Base-by-base conservation (phyloP, 2,888 invertebrate genomes). In the Tipula unca region DNA sequence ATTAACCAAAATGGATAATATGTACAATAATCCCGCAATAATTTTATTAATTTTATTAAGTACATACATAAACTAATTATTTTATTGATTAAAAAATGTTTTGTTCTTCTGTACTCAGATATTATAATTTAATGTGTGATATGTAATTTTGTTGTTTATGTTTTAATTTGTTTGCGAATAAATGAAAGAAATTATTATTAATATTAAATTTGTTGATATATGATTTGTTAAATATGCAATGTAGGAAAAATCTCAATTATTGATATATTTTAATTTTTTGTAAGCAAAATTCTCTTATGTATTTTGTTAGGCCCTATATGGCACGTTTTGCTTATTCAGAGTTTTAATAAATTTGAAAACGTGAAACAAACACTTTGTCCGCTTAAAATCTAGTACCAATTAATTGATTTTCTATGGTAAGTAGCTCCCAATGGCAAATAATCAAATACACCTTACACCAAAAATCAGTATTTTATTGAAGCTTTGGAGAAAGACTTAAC, bases 91-190 rank as follows among this genome's bases (percentile, higher is more conserved):
- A 10, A 69, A 69, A 69, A n/a, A n/a, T n/a, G n/a, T 25, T 25
- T 1, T 69, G 69, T 69, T 69, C 10, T 48, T 17, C 17, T 48
- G n/a, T 48, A 17, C 17, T 17, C 17, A 14, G 3, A 48, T 17
- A 48, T 48, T 17, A 48, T 48, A 54, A 54, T 54, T 54, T 54
- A 17, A 17, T 17, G 48, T 54, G 48, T 54, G 48, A 54, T 17
- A 17, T 17, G 48, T 54, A 54, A 54, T 69, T 17, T 48, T 25
- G 25, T 54, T 54, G 25, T 54, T 69, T 25, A 69, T 69, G 69
- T 69, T 69, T 69, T 25, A 69, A 69, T 69, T 69, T 69, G 69
- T 69, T 69, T 69, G 69, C 69, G 69, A 69, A 54, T 54, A 54
- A 54, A 54, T 54, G 48, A 54, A 54, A 17, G 17, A 54, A 17